Conservation (phyloP, 2,888 invertebrate species). For the Bruchidius siliquastri region DNA sequence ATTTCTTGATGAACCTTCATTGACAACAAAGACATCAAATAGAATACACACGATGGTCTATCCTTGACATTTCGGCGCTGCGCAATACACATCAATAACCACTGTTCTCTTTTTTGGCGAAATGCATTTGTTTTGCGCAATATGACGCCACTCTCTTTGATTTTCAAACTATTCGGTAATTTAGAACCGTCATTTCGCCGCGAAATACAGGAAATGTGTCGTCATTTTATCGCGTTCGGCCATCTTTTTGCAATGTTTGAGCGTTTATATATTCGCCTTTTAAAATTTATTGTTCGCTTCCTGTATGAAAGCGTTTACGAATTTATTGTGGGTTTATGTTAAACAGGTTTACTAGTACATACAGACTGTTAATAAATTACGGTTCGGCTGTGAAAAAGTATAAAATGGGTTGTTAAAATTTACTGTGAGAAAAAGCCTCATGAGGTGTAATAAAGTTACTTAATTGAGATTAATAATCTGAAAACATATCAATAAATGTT, state of each 20-base stretch:
- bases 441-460: not conserved
- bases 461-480: not conserved
- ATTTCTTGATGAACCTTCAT: too few species aligned
- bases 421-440: not conserved
- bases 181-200: not conserved
- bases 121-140: not conserved
- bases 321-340: not conserved
- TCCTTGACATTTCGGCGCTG: not conserved
- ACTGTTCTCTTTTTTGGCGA: not conserved
- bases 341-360: not conserved
- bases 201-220: constrained; percentile 7
- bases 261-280: constrained; percentile 7
- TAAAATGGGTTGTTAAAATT: not conserved
- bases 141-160: not conserved
- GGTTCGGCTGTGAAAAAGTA: not conserved
- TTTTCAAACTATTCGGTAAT: not conserved
- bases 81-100: too few species aligned
- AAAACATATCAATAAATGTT: not conserved
- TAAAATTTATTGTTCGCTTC: constrained; percentile 16
- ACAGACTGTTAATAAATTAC: not conserved
- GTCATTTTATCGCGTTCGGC: constrained; percentile 12
- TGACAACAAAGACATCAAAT: too few species aligned
- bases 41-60: too few species aligned
- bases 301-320: constrained; percentile 11
- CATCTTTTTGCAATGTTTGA: constrained; percentile 19